phyloP scores from a whole-genome alignment of 2,888 invertebrate genomes.

The Platerodrilus igneus region DNA sequence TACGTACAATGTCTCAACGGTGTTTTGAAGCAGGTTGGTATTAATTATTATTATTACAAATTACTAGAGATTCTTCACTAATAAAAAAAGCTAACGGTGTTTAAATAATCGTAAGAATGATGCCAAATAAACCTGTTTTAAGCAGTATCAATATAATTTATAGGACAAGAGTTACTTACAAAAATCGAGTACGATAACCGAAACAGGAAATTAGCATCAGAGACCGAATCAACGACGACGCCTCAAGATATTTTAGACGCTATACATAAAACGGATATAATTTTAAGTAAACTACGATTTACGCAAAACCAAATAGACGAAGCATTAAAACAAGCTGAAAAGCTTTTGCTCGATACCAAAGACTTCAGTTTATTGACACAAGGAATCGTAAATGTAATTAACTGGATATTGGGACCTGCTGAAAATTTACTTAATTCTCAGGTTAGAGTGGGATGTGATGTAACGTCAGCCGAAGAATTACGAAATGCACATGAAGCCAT shows the following conservation, averaged over 20 bases:
- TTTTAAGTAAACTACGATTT: conserved; percentile 54
- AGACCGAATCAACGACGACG: conserved; percentile 45
- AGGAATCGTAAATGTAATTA: conserved; percentile 65
- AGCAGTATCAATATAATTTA: no score
- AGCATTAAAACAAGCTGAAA: conserved; percentile 58
- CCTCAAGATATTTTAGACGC: conserved; percentile 62
- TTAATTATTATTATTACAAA: conserved; percentile 10
- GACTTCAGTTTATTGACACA: conserved; percentile 58
- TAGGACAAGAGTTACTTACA: conserved; percentile 47
- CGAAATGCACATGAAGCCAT: conserved; percentile 69
- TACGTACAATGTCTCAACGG: conserved; percentile 49
- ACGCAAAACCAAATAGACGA: conserved; percentile 58
- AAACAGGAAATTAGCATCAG: conserved; percentile 44
- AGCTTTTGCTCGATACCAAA: conserved; percentile 56
- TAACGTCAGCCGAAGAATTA: conserved; percentile 66
- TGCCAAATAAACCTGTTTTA: no score
- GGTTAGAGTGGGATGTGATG: conserved; percentile 68
- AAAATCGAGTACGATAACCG: conserved; percentile 46
- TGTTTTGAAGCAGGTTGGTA: conserved; percentile 51
- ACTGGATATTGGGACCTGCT: conserved; percentile 74
- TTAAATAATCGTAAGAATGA: no score
- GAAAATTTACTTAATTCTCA: conserved; percentile 68
- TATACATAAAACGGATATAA: conserved; percentile 54
- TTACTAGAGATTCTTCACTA: neutral
- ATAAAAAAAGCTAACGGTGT: neutral